Percentiles rank a stretch among this genome's conserved stretches.
Evolutionary conservation across 2,888 invertebrate species (phyloP).

Genomic region (Encarsia formosa): DNA sequence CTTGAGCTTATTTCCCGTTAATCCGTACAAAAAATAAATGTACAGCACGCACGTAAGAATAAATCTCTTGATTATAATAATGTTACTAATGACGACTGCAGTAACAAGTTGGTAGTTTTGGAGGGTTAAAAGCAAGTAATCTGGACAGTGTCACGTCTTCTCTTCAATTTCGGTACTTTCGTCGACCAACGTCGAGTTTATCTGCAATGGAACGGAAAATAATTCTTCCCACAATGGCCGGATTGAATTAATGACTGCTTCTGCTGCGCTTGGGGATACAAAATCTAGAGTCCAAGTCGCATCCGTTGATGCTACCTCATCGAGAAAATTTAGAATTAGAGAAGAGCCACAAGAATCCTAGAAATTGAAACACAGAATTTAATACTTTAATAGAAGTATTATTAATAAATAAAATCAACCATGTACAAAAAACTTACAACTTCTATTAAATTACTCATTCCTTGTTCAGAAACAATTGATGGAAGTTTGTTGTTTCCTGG

Average conservation of each 20-base stretch:
- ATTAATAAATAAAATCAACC: background rate
- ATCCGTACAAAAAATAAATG: constrained; percentile 11
- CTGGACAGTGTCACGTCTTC: constrained; percentile 14
- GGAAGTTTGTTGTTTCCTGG: constrained; percentile 40
- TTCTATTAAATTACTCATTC: constrained; percentile 56
- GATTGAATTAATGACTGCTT: constrained; percentile 53
- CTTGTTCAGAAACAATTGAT: constrained; percentile 49
- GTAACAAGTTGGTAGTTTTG: constrained; percentile 1
- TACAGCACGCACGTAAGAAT: constrained; percentile 18
- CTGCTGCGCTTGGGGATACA: constrained; percentile 51
- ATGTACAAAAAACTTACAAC: constrained; percentile 46
- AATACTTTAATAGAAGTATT: background rate
- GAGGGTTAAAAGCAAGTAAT: background rate
- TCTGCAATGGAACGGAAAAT: constrained; percentile 55
- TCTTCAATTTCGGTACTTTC: background rate
- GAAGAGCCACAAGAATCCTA: constrained; percentile 40
- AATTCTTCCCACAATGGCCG: constrained; percentile 56
- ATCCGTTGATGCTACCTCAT: constrained; percentile 53
- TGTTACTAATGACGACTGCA: constrained; percentile 13
- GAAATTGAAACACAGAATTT: no score
- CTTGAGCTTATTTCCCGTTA: constrained; percentile 6
- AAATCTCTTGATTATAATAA: constrained; percentile 14
- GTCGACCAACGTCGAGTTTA: constrained; percentile 31
- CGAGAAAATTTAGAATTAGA: constrained; percentile 54
- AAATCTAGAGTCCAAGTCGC: constrained; percentile 54